Percentiles rank a stretch among this genome's conserved stretches.
phyloP scores from a whole-genome alignment of 1,140 invertebrate species.

The Heliothis subflexa region DNA sequence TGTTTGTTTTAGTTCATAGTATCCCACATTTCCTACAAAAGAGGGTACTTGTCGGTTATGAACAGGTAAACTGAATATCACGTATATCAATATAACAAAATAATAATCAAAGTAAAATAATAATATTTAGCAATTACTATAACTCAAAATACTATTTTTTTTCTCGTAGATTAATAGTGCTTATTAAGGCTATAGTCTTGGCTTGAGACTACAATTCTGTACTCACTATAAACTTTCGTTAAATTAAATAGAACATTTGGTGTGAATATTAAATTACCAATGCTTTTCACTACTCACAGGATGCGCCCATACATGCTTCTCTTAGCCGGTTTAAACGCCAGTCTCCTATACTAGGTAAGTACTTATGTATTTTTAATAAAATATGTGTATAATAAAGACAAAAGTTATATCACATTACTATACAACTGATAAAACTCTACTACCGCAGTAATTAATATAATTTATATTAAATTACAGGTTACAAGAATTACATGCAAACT shows the following conservation, averaged over 20 bases:
- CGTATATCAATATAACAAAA: no score
- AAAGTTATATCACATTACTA: not conserved
- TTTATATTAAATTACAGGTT: conserved; percentile 3
- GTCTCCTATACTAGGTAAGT: not conserved
- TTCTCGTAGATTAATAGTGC: not conserved
- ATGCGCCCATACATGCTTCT: not conserved
- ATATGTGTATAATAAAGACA: no score
- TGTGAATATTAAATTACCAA: not conserved
- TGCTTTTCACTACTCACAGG: conserved; percentile 2
- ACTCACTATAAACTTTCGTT: no score
- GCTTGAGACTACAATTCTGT: no score
- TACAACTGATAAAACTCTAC: not conserved
- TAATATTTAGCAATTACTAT: no score
- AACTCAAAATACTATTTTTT: not conserved
- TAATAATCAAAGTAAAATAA: no score
- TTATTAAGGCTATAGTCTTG: not conserved
- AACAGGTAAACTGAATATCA: conserved; percentile 7
- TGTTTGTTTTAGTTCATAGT: not conserved
- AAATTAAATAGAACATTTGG: no score
- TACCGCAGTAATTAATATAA: no score
- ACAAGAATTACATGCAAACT: not conserved
- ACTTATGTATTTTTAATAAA: not conserved
- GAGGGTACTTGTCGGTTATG: not conserved
- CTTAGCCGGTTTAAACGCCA: conserved; percentile 6
- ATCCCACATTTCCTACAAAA: no score